phyloP scores from a whole-genome alignment of 1,140 invertebrate species.

The Himalopsyche phryganea region DNA sequence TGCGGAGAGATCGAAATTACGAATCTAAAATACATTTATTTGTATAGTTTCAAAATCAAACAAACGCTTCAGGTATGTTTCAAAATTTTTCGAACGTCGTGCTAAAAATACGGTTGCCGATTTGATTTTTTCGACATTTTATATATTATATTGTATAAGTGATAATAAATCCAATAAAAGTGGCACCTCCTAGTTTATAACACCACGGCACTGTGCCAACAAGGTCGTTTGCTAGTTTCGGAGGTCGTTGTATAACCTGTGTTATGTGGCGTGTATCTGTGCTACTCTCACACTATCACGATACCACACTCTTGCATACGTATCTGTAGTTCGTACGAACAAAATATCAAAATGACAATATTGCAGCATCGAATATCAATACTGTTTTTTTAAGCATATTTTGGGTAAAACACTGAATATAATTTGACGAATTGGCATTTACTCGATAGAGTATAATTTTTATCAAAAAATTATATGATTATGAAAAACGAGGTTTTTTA shows the following conservation, averaged over 20 bases:
- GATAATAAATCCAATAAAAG: not conserved
- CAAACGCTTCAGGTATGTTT: not conserved
- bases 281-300: slow-evolving; percentile 4
- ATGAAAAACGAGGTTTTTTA: too few species aligned
- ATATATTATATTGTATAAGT: not conserved
- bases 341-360: too few species aligned
- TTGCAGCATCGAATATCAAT: too few species aligned
- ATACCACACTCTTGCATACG: slow-evolving; percentile 1
- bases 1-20: too few species aligned
- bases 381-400: too few species aligned
- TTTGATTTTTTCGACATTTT: not conserved
- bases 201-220: slow-evolving; percentile 15
- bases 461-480: too few species aligned
- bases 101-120: not conserved
- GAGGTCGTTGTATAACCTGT: slow-evolving; percentile 30
- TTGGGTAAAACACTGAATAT: too few species aligned
- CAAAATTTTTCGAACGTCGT: not conserved
- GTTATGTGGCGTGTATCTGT: not conserved
- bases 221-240: slow-evolving; percentile 32
- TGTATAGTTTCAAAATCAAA: too few species aligned
- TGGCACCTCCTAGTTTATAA: slow-evolving; percentile 5
- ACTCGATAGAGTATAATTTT: too few species aligned
- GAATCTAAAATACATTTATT: too few species aligned
- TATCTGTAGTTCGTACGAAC: too few species aligned
- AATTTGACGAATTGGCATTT: too few species aligned